Evolutionary conservation across 2,797 vertebrate species (phyloP).

Genomic region (Eptatretus atami): DNA sequence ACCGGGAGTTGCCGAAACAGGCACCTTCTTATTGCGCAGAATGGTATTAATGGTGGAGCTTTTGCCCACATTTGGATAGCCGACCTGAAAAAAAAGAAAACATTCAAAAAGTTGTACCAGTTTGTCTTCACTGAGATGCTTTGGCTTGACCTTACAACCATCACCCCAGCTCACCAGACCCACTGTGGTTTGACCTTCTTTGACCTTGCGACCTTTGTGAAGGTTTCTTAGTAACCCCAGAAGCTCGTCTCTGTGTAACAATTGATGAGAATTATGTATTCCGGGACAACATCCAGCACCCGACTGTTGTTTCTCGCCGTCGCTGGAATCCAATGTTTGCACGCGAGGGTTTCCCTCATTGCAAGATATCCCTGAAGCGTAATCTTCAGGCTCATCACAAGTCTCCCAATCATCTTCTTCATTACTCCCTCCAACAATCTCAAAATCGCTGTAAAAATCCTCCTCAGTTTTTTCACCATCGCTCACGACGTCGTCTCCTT

Average conservation of each 20-base stretch:
- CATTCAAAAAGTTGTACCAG: too few relatives aligned
- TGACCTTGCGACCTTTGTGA: conserved; percentile 25
- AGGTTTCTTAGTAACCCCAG: conserved; percentile 30
- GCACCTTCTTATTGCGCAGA: conserved; percentile 73
- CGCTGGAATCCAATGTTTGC: conserved; percentile 8
- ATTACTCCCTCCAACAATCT: conserved; percentile 10
- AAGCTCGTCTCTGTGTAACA: conserved; percentile 43
- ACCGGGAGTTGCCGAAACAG: conserved; percentile 72
- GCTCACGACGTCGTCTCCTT: background rate
- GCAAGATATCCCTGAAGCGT: conserved; percentile 24
- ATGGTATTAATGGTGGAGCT: conserved; percentile 98
- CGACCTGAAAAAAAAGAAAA: conserved; percentile 26
- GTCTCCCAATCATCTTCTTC: background rate
- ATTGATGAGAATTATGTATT: conserved; percentile 33
- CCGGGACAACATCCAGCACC: background rate
- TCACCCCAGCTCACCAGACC: conserved; percentile 32
- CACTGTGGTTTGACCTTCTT: conserved; percentile 43
- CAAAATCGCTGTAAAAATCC: conserved; percentile 7
- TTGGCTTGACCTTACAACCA: background rate
- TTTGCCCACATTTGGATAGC: conserved; percentile 92
- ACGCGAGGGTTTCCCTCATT: too few relatives aligned
- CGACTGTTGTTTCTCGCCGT: conserved; percentile 9
- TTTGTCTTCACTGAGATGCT: background rate
- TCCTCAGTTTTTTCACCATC: conserved; percentile 8
- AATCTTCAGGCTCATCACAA: conserved; percentile 14